These are phyloP conservation scores for Peromyscus leucopus DNA, from an alignment of 2,113 vertebrate species.

Conservation along the genomic window DNA sequence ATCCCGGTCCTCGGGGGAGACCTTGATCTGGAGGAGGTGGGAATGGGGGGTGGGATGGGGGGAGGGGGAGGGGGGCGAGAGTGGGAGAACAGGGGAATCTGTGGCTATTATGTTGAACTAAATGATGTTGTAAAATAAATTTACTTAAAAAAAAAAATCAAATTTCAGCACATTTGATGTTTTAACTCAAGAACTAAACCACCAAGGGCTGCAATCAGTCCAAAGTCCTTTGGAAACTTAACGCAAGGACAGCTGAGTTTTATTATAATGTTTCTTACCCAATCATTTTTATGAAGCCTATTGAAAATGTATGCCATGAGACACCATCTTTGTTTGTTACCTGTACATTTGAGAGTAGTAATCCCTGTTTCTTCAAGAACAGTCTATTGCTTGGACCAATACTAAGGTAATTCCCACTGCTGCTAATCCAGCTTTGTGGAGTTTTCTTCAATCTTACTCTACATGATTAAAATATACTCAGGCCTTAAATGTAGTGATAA, in stretches of 20 bases:
- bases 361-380: neutral
- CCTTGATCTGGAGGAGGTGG: too few species aligned
- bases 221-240: conserved; percentile 13
- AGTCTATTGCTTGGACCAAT: neutral
- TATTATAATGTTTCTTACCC: conserved; percentile 17
- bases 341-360: neutral
- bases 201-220: neutral
- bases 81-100: too few species aligned
- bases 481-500: neutral
- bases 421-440: neutral
- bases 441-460: neutral
- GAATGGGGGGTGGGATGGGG: too few species aligned
- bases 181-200: neutral
- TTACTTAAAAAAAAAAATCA: too few species aligned
- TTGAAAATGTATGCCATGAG: neutral
- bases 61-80: too few species aligned
- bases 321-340: neutral
- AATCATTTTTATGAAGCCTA: neutral
- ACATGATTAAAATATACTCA: neutral
- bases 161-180: neutral
- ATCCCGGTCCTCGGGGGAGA: too few species aligned
- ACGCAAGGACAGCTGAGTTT: conserved; percentile 11
- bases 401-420: conserved; percentile 22
- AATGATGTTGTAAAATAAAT: too few species aligned
- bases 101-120: too few species aligned